Percentiles rank a stretch among this genome's conserved stretches.
Evolutionary conservation across 2,797 vertebrate species (phyloP).

Genomic region (Sebastes miniatus): DNA sequence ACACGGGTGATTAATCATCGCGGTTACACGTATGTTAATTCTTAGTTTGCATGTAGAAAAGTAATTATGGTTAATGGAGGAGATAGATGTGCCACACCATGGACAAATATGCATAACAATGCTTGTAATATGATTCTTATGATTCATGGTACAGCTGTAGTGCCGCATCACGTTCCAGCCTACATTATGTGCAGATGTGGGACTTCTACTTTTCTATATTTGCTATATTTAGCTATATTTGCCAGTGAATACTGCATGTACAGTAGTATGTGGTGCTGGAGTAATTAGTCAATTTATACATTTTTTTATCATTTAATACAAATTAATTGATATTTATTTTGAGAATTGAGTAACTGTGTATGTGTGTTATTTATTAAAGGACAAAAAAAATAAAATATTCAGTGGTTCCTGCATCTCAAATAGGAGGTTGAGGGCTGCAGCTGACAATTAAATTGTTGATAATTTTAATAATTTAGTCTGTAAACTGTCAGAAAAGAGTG

Average conservation of each 20-base stretch:
- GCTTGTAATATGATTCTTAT: conserved; percentile 46
- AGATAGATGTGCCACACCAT: conserved; percentile 60
- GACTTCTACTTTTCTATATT: not conserved
- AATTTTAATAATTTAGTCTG: not conserved
- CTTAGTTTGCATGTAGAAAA: conserved; percentile 65
- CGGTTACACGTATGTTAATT: conserved; percentile 65
- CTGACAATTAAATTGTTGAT: not conserved
- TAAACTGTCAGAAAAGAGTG: not conserved
- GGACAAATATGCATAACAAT: conserved; percentile 58
- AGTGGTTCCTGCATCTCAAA: not conserved
- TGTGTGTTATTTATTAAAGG: too few species aligned
- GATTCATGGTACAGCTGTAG: conserved; percentile 41
- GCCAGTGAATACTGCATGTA: not conserved
- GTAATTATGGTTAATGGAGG: conserved; percentile 64
- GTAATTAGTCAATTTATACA: not conserved
- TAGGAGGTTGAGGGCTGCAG: not conserved
- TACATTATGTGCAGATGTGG: not conserved
- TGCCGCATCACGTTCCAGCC: not conserved
- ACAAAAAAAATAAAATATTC: not conserved
- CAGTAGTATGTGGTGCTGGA: not conserved
- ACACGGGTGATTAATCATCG: conserved; percentile 61
- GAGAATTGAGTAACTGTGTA: not conserved
- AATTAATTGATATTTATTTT: too few species aligned
- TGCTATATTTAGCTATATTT: not conserved
- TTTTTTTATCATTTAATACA: not conserved